Base-by-base conservation (phyloP, 2,113 vertebrate species). In the Lagopus leucura region DNA sequence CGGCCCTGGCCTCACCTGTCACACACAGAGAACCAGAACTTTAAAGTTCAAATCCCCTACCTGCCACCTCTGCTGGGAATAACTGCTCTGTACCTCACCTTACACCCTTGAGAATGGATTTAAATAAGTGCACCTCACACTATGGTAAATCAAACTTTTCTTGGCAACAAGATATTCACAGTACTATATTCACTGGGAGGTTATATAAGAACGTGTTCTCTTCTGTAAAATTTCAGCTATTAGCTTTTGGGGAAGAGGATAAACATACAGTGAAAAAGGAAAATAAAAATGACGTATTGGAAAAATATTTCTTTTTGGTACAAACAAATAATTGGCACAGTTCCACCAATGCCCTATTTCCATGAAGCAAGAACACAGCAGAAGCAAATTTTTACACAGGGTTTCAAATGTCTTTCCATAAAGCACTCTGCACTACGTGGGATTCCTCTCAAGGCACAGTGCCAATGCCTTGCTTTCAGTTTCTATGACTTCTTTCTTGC, bases 171-270 rank as follows among this genome's bases (percentile, higher is more conserved):
- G 75, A 30, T 5, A 42, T 45, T 67, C 54, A 45, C 24, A 47
- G 20, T 55, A 38, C 47, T 42, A 63, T 1, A 0, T 42, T 32
- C 50, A 6, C 10, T 5, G 20, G 17, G 18, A 3, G 40, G 8
- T 40, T 81, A 48, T 4, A 38, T 1, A 80, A 82, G 87, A 67
- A 54, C 1, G 30, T 13, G 63, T 24, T 25, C 4, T 75, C 15
- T 61, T 52, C 50, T 34, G 27, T 40, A 48, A 21, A 76, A 45
- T 57, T 64, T 72, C 52, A 76, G 40, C 30, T 76, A 52, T 36
- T 79, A n/a, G 43, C 92, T 10, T 32, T 5, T 22, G 28, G 4
- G 42, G 7, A 43, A 16, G 42, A 16, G 42, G 15, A 28, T 4
- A 50, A 58, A 15, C 0, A n/a, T 5, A 19, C 12, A 88, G 67